Percentiles rank a stretch among this genome's conserved stretches.
Conservation (phyloP, 2,113 vertebrate species). For the Aspiorhynchus laticeps region DNA sequence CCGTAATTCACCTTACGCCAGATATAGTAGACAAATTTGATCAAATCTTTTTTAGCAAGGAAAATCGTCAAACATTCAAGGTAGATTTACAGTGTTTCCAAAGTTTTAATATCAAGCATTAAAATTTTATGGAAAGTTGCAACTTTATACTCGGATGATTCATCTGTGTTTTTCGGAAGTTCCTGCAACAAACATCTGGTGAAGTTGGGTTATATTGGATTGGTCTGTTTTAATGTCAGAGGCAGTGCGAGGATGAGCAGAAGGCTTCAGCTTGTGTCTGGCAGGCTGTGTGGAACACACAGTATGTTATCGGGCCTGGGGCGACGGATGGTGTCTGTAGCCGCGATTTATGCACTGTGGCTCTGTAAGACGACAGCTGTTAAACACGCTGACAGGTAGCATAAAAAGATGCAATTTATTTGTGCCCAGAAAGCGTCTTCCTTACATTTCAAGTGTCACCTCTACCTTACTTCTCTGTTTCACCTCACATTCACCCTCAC, state of each 20-base stretch:
- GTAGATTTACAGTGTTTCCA: neutral
- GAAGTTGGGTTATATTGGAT: neutral
- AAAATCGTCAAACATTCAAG: neutral
- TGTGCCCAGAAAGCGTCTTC: slow-evolving; percentile 26
- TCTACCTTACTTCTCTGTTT: slow-evolving; percentile 2
- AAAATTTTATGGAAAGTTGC: neutral
- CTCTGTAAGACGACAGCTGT: slow-evolving; percentile 46
- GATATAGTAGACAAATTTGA: neutral
- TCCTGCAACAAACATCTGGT: slow-evolving; percentile 21
- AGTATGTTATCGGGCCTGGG: slow-evolving; percentile 43
- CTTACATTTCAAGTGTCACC: slow-evolving; percentile 20
- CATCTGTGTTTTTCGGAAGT: neutral
- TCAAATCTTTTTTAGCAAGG: neutral
- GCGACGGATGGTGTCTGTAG: slow-evolving; percentile 21
- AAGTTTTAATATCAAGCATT: neutral
- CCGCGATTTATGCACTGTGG: slow-evolving; percentile 41
- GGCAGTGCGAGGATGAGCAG: neutral
- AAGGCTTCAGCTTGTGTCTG: slow-evolving; percentile 30
- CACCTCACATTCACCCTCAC: neutral
- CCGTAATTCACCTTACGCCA: neutral
- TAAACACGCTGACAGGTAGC: slow-evolving; percentile 45
- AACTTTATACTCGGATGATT: neutral
- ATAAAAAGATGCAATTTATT: slow-evolving; percentile 48
- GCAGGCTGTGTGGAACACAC: slow-evolving; percentile 27
- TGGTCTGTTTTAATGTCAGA: slow-evolving; percentile 23